A percentile compares a stretch with the other conserved stretches of the same genome.
Evolutionary conservation across 2,888 invertebrate genomes (phyloP).

Genomic region (Escarpia spicata): DNA sequence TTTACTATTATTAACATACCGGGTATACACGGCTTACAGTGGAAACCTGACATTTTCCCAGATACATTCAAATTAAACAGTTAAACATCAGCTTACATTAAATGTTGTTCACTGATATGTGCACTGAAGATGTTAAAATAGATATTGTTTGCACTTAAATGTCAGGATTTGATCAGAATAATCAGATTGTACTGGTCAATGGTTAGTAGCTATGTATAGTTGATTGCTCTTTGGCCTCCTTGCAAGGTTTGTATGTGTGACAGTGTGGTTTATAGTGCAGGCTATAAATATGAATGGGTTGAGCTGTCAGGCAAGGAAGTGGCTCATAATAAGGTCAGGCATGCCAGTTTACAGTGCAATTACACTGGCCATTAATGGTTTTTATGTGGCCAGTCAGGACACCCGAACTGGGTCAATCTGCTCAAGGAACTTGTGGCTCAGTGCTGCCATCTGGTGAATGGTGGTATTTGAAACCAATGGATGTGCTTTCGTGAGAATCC

Average conservation of each 20-base stretch:
- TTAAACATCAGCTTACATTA: not conserved
- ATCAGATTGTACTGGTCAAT: not conserved
- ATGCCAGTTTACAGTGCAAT: not conserved
- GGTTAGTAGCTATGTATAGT: not conserved
- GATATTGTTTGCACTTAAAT: not conserved
- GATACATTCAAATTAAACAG: not conserved
- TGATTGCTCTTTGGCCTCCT: too few relatives aligned
- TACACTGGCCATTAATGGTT: not conserved
- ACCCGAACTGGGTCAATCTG: not conserved
- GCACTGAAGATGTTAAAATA: not conserved
- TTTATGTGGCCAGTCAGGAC: not conserved
- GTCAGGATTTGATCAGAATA: not conserved
- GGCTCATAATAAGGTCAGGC: not conserved
- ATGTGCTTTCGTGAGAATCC: not conserved
- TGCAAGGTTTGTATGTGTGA: too few relatives aligned
- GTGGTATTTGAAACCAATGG: not conserved
- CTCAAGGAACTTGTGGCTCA: not conserved
- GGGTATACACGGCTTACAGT: not conserved
- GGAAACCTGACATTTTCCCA: not conserved
- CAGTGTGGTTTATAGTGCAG: not conserved
- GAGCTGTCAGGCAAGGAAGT: not conserved
- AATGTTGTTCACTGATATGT: not conserved
- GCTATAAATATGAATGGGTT: not conserved
- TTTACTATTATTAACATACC: too few relatives aligned
- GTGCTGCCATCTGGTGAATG: slow-evolving; percentile 6